Conservation (phyloP, 2,797 vertebrate species). For the Nyctibius grandis region DNA sequence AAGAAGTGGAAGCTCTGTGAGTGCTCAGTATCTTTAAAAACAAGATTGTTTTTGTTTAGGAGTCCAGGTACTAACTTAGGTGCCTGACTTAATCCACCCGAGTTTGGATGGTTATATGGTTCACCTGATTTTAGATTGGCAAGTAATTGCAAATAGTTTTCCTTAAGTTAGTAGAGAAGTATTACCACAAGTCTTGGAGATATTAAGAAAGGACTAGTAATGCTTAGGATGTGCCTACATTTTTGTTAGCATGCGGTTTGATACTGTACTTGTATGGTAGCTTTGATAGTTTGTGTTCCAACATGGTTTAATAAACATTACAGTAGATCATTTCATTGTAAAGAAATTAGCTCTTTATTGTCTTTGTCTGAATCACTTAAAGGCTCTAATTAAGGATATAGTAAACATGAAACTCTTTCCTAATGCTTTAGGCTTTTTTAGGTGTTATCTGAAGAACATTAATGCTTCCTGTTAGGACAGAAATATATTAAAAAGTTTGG, state of each 20-base stretch:
- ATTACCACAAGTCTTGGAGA: not conserved
- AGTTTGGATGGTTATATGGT: not conserved
- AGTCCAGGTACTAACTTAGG: not conserved
- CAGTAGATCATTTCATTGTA: not conserved
- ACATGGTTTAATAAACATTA: not conserved
- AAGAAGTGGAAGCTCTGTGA: not conserved
- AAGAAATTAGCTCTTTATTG: not conserved
- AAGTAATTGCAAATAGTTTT: not conserved
- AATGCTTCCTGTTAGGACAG: not conserved
- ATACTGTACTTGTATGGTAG: not conserved
- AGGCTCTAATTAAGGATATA: conserved; percentile 12
- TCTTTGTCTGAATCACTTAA: conserved; percentile 1
- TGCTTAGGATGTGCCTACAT: not conserved
- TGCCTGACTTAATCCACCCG: not conserved
- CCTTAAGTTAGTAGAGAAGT: not conserved
- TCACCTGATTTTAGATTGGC: not conserved
- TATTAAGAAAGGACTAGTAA: not conserved
- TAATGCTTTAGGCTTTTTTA: not conserved
- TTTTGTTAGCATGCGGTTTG: not conserved
- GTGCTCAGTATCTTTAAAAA: not conserved
- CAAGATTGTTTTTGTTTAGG: not conserved
- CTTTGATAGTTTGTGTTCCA: not conserved
- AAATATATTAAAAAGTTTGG: not conserved
- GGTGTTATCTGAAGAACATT: not conserved
- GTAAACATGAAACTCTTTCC: not conserved